Evolutionary conservation across 2,888 invertebrate genomes (phyloP).

Genomic region (Dicroscelio sp.): DNA sequence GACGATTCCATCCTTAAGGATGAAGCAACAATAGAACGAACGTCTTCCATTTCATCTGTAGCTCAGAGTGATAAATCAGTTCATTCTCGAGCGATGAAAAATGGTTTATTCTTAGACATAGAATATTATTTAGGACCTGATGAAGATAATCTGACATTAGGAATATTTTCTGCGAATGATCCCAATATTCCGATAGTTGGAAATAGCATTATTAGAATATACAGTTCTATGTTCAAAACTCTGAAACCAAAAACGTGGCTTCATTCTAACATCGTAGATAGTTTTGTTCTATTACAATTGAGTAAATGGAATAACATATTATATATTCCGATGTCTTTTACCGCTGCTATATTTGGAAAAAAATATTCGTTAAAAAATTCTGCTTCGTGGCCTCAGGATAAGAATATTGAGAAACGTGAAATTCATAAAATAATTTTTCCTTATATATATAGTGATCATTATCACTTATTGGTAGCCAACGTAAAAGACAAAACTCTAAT

Average conservation of each 20-base stretch:
- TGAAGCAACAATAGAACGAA: neutral
- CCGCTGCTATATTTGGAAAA: neutral
- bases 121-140: conserved; percentile 11
- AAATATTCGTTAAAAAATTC: conserved; percentile 17
- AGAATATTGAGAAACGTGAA: no score
- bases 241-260: neutral
- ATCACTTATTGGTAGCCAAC: neutral
- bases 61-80: conserved; percentile 38
- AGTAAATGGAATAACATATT: neutral
- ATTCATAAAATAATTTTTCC: no score
- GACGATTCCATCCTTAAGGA: no score
- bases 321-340: neutral
- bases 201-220: neutral
- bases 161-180: no score
- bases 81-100: conserved; percentile 23
- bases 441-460: conserved; percentile 1
- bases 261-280: neutral
- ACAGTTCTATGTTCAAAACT: neutral
- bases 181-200: no score
- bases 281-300: neutral
- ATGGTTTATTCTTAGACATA: conserved; percentile 31
- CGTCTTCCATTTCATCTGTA: neutral
- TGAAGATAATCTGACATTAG: neutral
- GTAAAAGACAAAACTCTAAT: neutral
- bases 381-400: no score